A percentile compares a stretch with the other conserved stretches of the same genome.
These are phyloP conservation scores for Macrochelys suwanniensis DNA, from an alignment of 2,797 vertebrate species.

Conservation along the genomic window DNA sequence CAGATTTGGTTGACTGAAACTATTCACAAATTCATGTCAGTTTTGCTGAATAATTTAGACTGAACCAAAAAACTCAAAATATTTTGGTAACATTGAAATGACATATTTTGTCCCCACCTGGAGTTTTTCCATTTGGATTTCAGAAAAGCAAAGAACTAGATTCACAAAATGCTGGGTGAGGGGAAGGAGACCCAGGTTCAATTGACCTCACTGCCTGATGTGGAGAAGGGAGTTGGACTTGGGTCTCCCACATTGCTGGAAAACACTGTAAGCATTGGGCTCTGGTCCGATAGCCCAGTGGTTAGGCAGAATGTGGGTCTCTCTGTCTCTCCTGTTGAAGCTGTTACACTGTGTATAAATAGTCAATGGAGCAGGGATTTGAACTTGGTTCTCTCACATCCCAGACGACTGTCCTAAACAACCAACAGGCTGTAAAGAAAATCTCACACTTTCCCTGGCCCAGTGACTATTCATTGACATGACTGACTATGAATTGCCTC, in stretches of 20 bases:
- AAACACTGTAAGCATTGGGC: neutral
- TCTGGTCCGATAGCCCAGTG: neutral
- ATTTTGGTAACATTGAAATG: neutral
- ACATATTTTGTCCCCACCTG: neutral
- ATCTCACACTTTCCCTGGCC: neutral
- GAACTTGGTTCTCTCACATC: neutral
- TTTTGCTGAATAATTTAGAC: neutral
- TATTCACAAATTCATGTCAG: neutral
- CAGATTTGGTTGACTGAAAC: neutral
- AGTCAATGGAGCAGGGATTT: neutral
- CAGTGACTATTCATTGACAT: neutral
- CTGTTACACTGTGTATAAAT: neutral
- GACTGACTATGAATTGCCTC: neutral
- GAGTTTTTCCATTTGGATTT: neutral
- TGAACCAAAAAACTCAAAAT: neutral
- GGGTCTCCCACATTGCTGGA: neutral
- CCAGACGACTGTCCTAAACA: neutral
- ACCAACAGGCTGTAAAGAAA: neutral
- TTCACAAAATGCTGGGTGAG: neutral
- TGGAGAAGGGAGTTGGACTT: neutral
- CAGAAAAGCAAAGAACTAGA: neutral
- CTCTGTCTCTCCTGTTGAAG: neutral
- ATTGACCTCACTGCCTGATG: neutral
- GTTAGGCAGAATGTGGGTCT: neutral
- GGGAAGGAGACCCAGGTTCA: neutral